Percentiles rank a stretch among this genome's conserved stretches.
phyloP scores from a whole-genome alignment of 2,797 vertebrate species.

The Rallus crepitans region DNA sequence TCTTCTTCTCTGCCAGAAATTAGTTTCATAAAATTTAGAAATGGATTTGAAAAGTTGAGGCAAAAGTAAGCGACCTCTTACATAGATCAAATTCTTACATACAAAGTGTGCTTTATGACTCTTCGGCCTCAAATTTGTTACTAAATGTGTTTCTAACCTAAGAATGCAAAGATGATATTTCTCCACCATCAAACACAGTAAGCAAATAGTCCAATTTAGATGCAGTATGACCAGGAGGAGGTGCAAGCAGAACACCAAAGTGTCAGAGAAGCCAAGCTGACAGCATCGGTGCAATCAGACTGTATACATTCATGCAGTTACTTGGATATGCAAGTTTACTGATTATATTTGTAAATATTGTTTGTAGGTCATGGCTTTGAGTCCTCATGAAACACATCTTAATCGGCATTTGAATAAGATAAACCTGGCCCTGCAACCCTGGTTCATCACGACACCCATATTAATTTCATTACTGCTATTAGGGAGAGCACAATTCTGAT shows the following conservation, averaged over 20 bases:
- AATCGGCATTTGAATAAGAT: neutral
- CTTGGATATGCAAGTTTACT: neutral
- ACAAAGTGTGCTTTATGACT: neutral
- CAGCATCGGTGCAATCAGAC: neutral
- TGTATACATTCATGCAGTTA: fast-evolving
- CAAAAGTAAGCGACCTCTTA: neutral
- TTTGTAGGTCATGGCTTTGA: neutral
- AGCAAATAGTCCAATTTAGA: neutral
- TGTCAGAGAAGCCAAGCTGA: neutral
- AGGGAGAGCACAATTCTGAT: neutral
- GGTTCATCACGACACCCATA: neutral
- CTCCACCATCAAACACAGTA: neutral
- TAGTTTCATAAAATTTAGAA: neutral
- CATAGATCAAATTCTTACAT: neutral
- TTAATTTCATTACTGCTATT: neutral
- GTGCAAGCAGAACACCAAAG: neutral
- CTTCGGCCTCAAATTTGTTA: neutral
- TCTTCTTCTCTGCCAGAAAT: neutral
- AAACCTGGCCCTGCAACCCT: neutral
- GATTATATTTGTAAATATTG: neutral
- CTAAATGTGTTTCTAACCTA: neutral
- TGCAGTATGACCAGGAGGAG: neutral
- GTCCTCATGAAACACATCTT: neutral
- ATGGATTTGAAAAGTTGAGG: neutral
- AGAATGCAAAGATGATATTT: neutral